Conservation (phyloP, 2,888 invertebrate genomes). For the Sabellastarte sp. region DNA sequence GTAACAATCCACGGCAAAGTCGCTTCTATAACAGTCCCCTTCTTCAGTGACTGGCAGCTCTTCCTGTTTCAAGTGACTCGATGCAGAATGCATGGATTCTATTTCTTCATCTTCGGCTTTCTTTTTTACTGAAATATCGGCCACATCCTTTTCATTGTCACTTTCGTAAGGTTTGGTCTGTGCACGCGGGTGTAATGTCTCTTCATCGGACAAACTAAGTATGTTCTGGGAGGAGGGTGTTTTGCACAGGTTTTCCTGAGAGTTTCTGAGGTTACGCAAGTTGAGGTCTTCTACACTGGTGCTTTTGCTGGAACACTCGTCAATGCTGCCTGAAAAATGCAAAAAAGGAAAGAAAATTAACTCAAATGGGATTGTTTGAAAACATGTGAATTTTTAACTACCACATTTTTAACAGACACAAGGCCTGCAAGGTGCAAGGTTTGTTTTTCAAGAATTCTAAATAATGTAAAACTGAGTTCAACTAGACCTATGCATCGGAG, state of each 20-base stretch:
- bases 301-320: not conserved
- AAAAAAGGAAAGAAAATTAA: no score
- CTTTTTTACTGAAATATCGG: conserved; percentile 23
- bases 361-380: no score
- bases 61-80: no score
- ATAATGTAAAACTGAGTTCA: no score
- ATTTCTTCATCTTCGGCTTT: conserved; percentile 24
- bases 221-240: not conserved
- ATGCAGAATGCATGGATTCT: conserved; percentile 7
- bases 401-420: no score
- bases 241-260: conserved; percentile 1
- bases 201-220: not conserved
- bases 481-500: no score
- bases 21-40: no score
- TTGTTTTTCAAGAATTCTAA: no score
- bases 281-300: not conserved
- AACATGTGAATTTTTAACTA: no score
- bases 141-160: conserved; percentile 27
- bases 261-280: conserved; percentile 1
- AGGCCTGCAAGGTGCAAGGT: no score
- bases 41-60: not conserved
- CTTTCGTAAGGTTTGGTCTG: conserved; percentile 5
- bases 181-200: not conserved
- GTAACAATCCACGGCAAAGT: not conserved
- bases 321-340: not conserved